A percentile compares a stretch with the other conserved stretches of the same genome.
Evolutionary conservation across 2,113 vertebrate genomes (phyloP).

Genomic region (Percopsis transmontana): DNA sequence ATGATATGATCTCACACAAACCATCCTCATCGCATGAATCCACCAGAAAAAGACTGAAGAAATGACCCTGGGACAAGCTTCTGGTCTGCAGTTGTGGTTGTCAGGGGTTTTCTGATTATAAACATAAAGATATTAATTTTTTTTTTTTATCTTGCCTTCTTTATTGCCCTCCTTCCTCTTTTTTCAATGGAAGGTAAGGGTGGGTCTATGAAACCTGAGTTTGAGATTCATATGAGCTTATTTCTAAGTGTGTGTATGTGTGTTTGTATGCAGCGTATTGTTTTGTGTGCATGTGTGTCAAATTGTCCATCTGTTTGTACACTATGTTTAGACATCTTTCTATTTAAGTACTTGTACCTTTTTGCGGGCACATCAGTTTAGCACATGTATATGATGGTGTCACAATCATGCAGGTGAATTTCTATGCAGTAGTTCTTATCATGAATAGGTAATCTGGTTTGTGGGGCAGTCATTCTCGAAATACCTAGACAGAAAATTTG

Average conservation of each 20-base stretch:
- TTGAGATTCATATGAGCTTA: neutral
- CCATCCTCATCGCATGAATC: constrained; percentile 65
- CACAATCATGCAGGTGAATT: neutral
- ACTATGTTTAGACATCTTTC: constrained; percentile 14
- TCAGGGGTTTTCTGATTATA: constrained; percentile 21
- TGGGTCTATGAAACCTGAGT: constrained; percentile 39
- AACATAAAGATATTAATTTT: constrained; percentile 54
- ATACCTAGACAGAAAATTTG: no score
- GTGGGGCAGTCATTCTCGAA: no score
- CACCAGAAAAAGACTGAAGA: constrained; percentile 33
- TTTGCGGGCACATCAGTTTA: neutral
- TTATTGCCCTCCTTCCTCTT: constrained; percentile 64
- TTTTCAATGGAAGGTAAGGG: constrained; percentile 78
- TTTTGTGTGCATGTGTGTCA: constrained; percentile 25
- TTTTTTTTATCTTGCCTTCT: constrained; percentile 56
- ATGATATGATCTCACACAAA: constrained; percentile 12
- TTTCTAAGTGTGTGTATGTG: neutral
- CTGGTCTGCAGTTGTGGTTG: constrained; percentile 34
- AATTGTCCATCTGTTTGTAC: neutral
- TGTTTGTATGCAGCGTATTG: constrained; percentile 3
- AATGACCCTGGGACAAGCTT: constrained; percentile 34
- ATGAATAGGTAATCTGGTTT: neutral
- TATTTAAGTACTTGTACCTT: neutral
- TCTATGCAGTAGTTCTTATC: neutral
- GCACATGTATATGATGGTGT: constrained; percentile 1